phyloP scores from a whole-genome alignment of 1,140 invertebrate genomes.

The Drosophila nigromelanica region DNA sequence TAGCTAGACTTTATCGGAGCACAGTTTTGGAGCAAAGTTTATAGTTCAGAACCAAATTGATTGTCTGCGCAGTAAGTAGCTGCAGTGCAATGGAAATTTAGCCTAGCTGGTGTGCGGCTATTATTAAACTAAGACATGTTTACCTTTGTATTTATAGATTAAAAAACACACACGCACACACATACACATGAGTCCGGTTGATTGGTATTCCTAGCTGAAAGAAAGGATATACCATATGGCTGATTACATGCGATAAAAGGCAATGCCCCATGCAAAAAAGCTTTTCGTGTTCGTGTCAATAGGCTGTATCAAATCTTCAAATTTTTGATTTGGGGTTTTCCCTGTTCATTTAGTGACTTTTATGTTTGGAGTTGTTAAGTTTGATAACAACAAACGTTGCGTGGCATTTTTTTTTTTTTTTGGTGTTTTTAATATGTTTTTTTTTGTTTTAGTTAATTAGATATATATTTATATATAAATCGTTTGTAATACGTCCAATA shows the following conservation, averaged over 20 bases:
- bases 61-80: constrained; percentile 34
- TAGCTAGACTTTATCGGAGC: neutral
- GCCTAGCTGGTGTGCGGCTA: neutral
- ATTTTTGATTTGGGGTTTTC: neutral
- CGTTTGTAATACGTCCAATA: constrained; percentile 26
- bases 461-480: constrained; percentile 4
- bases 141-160: neutral
- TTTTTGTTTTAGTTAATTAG: neutral
- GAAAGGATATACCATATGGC: neutral
- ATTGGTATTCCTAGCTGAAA: neutral
- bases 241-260: neutral
- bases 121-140: neutral
- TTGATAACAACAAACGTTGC: neutral
- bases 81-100: constrained; percentile 24
- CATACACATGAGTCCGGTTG: neutral
- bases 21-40: constrained; percentile 2
- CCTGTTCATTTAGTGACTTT: neutral
- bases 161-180: constrained; percentile 1
- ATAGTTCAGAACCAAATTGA: constrained; percentile 39
- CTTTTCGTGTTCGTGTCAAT: constrained; percentile 3
- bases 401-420: neutral
- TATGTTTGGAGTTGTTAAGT: neutral
- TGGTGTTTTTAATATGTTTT: neutral
- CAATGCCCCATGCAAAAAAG: constrained; percentile 43
- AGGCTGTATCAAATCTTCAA: neutral